Evolutionary conservation across 2,113 vertebrate genomes (phyloP), one percentile per base, ranked within the genome.

Genomic region (Gambusia affinis): DNA sequence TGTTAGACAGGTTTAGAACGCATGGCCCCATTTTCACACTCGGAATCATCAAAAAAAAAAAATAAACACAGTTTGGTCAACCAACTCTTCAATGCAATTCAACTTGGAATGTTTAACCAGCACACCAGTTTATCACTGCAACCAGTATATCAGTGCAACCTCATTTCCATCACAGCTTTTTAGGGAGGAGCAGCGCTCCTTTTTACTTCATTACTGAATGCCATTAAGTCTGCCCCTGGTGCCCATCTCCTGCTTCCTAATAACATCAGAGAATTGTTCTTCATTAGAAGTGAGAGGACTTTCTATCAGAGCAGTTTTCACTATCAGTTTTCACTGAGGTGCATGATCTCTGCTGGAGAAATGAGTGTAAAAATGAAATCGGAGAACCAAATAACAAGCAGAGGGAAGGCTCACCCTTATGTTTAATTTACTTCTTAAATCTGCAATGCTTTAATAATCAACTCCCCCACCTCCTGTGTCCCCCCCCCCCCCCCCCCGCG

Each of bases 351-450:
- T 17, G 10, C 30, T 30, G 28, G 60, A 75, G 62, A 61, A 70
- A 33, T 7, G 12, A 27, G 64, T 39, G 33, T 47, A 67, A 84
- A 70, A 86, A 87, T 82, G 8, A 67, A 89, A 91, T 88, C 76
- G 79, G 61, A 72, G 72, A 78, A 78, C 84, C 72, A 24, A 42
- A 37, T 67, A 81, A 69, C 64, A 72, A 47, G 39, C 54, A 8
- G 64, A 70, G 73, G 64, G 54, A 44, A 64, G 66, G 29, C 73
- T 68, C 70, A 81, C 75, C 75, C 77, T 64, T 82, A 64, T 82
- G 68, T 88, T 81, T 79, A 84, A 72, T 87, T 79, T 68, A 66
- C 27, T 67, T 75, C 35, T 82, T 84, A 73, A 77, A 79, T 72
- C 71, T 57, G 17, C 72, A 67, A 12, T 67, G 60, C 69, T 65